Conservation (phyloP, 2,113 vertebrate genomes). For the Psammodynastes pulverulentus region DNA sequence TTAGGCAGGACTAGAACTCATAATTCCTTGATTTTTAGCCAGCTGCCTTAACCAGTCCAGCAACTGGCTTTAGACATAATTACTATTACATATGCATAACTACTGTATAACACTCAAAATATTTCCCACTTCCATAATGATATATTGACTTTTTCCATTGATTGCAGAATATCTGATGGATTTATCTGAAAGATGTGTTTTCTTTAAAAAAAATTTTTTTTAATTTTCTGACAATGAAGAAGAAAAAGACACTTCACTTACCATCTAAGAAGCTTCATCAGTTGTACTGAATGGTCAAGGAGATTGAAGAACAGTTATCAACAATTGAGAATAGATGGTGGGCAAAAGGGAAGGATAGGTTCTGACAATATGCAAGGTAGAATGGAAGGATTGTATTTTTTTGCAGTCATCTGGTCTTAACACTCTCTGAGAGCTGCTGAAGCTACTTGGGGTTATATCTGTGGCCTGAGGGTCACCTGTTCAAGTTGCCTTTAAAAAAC, state of each 20-base stretch:
- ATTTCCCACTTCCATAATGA: neutral
- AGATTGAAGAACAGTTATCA: neutral
- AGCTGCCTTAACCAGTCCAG: neutral
- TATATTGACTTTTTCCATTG: neutral
- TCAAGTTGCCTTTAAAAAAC: no score
- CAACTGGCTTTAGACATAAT: neutral
- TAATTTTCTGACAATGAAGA: neutral
- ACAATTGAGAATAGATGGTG: neutral
- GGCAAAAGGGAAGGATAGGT: neutral
- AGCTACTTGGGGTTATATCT: no score
- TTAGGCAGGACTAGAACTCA: neutral
- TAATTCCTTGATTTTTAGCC: neutral
- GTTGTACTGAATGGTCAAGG: neutral
- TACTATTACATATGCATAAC: neutral
- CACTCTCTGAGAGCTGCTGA: no score
- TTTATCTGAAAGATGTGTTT: neutral
- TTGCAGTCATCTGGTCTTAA: no score
- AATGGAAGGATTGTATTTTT: no score
- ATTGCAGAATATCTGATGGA: neutral
- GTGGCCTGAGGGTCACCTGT: no score
- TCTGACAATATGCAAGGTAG: neutral
- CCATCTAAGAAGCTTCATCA: neutral
- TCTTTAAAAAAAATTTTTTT: no score
- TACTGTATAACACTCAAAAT: neutral
- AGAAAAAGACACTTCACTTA: neutral